Percentiles rank a stretch among this genome's conserved stretches.
phyloP scores from a whole-genome alignment of 2,113 vertebrate genomes.

The Rhagologus leucostigma region DNA sequence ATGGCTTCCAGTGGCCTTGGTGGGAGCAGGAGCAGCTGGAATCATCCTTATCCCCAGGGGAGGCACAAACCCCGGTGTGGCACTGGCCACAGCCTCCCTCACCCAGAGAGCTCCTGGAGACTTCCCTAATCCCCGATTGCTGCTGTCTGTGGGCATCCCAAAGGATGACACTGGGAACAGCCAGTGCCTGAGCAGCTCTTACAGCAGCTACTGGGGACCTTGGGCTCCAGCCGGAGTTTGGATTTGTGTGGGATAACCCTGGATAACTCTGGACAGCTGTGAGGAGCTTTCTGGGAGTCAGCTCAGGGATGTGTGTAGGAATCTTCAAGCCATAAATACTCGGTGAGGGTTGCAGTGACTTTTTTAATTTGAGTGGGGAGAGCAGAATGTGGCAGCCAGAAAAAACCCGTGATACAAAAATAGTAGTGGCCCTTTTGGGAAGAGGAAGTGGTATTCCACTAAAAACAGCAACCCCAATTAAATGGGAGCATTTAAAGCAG shows the following conservation, averaged over 20 bases:
- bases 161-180: not conserved
- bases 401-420: not conserved
- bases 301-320: slow-evolving; percentile 10
- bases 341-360: slow-evolving; percentile 15
- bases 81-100: not conserved
- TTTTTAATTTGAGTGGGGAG: slow-evolving; percentile 36
- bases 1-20: not conserved
- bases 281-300: not conserved
- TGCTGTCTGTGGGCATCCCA: not conserved
- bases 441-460: slow-evolving; percentile 23
- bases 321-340: slow-evolving; percentile 42
- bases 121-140: not conserved
- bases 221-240: not conserved
- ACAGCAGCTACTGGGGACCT: not conserved
- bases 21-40: not conserved
- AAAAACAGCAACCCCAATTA: slow-evolving; percentile 41
- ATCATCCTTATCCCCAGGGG: not conserved
- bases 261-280: not conserved
- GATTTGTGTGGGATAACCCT: not conserved
- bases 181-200: not conserved
- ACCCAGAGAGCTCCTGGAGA: not conserved
- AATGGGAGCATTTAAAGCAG: not conserved
- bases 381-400: slow-evolving; percentile 37
- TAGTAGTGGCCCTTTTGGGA: slow-evolving; percentile 43
- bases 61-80: not conserved